Base-by-base conservation (phyloP, 2,113 vertebrate genomes). In the Orthonyx spaldingii region DNA sequence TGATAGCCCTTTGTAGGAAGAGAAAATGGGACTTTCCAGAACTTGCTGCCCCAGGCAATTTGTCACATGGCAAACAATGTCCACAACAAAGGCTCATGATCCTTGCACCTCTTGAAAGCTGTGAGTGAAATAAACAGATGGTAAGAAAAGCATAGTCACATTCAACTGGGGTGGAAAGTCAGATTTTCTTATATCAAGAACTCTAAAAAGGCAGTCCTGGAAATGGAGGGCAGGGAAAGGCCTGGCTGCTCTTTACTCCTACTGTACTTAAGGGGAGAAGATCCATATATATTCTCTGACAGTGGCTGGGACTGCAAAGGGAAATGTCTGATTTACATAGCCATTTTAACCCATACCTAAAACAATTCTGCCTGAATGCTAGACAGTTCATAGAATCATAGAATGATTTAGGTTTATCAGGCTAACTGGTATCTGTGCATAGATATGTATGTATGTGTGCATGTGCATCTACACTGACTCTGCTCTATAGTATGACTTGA, bases 281-380 rank as follows among this genome's bases (percentile, higher is more conserved):
- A 23, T 65, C 71, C 19, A 30, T 28, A 8, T 2, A 37, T 0
- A 0, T 80, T 90, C 26, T 41, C 42, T 66, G 33, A 50, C 4
- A 46, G 46, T 64, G 10, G 4, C 24, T 55, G 60, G 33, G 35
- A 20, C 59, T 68, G 20, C 49, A 64, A 81, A 81, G 28, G 28
- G 28, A 90, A 92, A 88, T 30, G 6, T 24, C 46, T 94, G 47
- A 47, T 75, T 64, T 71, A 60, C 46, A 41, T 15, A 61, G 20
- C 21, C 28, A 49, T 81, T 94, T 81, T 61, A 56, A 77, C 12
- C 6, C 22, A 44, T 14, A 61, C 26, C 16, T 75, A 57, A 72
- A 84, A 22, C 7, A 52, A 49, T 53, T 52, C 49, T 94, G n/a
- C n/a, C n/a, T n/a, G 33, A 61, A 63, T 57, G 20, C 65, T 72